Percentiles rank a stretch among this genome's conserved stretches.
These are phyloP conservation scores for Tadarida brasiliensis DNA, from an alignment of 2,797 vertebrate genomes.

Conservation along the genomic window DNA sequence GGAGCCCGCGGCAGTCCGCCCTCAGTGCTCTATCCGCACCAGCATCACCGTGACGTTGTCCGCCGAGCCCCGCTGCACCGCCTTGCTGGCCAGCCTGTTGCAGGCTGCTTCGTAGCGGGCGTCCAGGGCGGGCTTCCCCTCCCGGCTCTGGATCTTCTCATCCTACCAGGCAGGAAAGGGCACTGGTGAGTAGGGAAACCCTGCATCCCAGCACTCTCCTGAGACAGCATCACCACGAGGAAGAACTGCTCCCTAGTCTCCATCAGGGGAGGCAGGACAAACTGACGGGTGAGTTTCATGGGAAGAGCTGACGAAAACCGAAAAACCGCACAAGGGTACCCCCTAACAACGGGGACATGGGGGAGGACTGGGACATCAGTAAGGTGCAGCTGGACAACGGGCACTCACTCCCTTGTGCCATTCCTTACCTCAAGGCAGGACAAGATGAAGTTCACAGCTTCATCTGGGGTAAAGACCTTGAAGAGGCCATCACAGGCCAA, in stretches of 20 bases:
- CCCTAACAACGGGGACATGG: rapidly evolving
- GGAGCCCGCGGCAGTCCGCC: neutral
- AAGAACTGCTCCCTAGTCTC: neutral
- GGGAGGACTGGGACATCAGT: neutral
- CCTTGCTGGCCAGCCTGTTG: slow-evolving; percentile 94
- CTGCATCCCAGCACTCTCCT: neutral
- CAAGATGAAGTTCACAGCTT: slow-evolving; percentile 95
- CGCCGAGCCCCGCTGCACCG: slow-evolving; percentile 94
- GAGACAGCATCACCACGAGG: rapidly evolving
- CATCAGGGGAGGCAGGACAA: neutral
- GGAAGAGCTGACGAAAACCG: too few species aligned
- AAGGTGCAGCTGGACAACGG: too few species aligned
- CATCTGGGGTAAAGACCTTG: slow-evolving; percentile 97
- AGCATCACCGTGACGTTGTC: slow-evolving; percentile 98
- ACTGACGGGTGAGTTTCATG: rapidly evolving
- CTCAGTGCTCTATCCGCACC: slow-evolving; percentile 92
- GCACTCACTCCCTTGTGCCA: rapidly evolving
- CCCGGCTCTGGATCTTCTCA: slow-evolving; percentile 87
- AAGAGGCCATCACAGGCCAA: slow-evolving; percentile 98
- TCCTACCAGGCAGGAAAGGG: slow-evolving; percentile 86
- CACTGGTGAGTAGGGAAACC: neutral
- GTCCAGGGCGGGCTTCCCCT: slow-evolving; percentile 88
- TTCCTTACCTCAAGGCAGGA: slow-evolving; percentile 92
- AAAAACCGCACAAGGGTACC: too few species aligned
- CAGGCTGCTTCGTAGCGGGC: slow-evolving; percentile 92